These are phyloP conservation scores for Pterostichus niger DNA, from an alignment of 2,888 invertebrate genomes.

Conservation along the genomic window DNA sequence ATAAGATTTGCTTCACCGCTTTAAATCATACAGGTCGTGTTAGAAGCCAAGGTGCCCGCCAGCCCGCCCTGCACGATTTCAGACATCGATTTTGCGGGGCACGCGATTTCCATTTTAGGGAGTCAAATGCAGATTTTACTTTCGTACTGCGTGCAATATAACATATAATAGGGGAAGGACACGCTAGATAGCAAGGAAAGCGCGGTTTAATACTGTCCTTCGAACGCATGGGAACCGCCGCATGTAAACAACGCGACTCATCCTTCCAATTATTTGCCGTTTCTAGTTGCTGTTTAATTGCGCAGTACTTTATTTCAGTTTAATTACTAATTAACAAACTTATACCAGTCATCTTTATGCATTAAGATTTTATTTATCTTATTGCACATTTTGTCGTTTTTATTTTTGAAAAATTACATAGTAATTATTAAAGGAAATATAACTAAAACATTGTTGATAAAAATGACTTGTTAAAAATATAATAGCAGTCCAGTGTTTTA, in stretches of 20 bases:
- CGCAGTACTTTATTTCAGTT: slow-evolving; percentile 2
- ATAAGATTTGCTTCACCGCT: slow-evolving; percentile 61
- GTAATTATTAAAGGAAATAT: neutral
- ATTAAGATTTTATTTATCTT: slow-evolving; percentile 12
- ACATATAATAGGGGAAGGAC: slow-evolving; percentile 72
- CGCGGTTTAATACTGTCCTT: slow-evolving; percentile 13
- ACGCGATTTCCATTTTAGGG: slow-evolving; percentile 72
- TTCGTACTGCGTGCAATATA: slow-evolving; percentile 71
- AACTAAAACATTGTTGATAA: neutral
- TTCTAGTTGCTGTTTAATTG: neutral
- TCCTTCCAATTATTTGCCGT: neutral
- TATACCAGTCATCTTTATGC: neutral
- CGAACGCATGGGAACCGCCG: slow-evolving; percentile 33
- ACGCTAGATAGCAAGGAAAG: slow-evolving; percentile 70
- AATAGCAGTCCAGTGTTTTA: neutral
- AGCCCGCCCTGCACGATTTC: slow-evolving; percentile 30
- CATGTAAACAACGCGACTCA: slow-evolving; percentile 27
- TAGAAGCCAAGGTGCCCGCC: slow-evolving; percentile 52
- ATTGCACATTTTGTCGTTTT: slow-evolving; percentile 1
- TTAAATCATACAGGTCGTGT: slow-evolving; percentile 65
- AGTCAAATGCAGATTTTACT: slow-evolving; percentile 73
- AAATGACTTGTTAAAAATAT: neutral
- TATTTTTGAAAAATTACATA: neutral
- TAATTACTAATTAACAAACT: slow-evolving; percentile 23
- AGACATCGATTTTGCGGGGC: slow-evolving; percentile 66